phyloP scores from a whole-genome alignment of 2,113 vertebrate genomes.

The Copsychus sechellarum region DNA sequence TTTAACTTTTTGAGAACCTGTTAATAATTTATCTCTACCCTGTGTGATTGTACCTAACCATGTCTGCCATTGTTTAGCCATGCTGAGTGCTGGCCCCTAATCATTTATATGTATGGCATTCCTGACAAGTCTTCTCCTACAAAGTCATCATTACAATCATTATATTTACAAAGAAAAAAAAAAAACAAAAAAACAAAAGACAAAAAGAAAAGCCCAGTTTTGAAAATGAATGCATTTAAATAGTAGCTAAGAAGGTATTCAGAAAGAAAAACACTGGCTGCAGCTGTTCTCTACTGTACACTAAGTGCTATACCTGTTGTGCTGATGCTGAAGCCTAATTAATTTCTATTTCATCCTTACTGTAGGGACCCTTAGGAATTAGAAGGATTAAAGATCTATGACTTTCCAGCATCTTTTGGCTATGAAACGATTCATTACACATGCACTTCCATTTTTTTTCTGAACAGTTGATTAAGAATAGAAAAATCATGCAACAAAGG shows the following conservation, averaged over 20 bases:
- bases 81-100: not conserved
- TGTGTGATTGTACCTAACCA: not conserved
- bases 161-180: not conserved
- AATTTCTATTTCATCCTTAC: not conserved
- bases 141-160: not conserved
- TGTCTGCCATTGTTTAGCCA: not conserved
- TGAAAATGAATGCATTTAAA: not conserved
- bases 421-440: not conserved
- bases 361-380: not conserved
- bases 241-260: not conserved
- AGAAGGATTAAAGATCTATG: not conserved
- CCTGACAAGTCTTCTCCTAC: not conserved
- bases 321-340: not conserved
- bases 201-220: not conserved
- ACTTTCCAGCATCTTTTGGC: not conserved
- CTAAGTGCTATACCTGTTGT: not conserved
- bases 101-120: not conserved
- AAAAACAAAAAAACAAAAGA: not conserved
- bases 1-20: not conserved
- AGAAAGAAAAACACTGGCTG: not conserved
- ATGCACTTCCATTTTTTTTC: not conserved
- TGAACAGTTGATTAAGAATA: not conserved
- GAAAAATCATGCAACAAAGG: not conserved
- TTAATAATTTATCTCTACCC: not conserved
- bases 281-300: not conserved